Evolutionary conservation across 2,797 vertebrate species (phyloP), one percentile per base, ranked within the genome.

Genomic region (Sparidentex hasta): DNA sequence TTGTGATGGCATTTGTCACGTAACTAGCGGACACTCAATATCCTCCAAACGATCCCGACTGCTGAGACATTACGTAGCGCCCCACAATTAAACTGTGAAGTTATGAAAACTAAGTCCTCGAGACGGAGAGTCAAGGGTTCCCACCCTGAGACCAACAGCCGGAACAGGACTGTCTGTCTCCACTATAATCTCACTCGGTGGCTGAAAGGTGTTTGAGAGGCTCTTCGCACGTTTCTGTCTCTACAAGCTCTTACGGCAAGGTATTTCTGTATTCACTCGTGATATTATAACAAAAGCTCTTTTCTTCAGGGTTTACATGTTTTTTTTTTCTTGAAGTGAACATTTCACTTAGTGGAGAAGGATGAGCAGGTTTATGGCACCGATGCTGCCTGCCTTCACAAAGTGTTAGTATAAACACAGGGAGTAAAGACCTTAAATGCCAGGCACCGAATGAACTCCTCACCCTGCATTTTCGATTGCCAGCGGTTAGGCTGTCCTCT

Each of bases 61-160:
- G 17, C 17, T 57, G 48, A 33, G 61, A 47, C 27, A 41, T 71
- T 20, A 51, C 11, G 38, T 47, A 58, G 51, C 55, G 16, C 6
- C 25, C 52, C 65, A 69, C 51, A 23, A 2, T 77, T 74, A 69
- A 71, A 55, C 51, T 58, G 47, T 76, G 63, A 72, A 52, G 74
- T 75, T 88, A 67, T 64, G 51, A 81, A 83, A 87, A 80, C 73
- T 27, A 54, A 73, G 65, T 54, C 65, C 74, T 51, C 55, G 27
- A 63, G 27, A 33, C 33, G 38, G 50, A 78, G 55, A 69, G 77
- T 78, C 61, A 82, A 85, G 63, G 58, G 46, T 59, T 70, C 43
- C 61, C 66, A 61, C 43, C 63, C 38, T 41, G 48, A 52, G 61
- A 48, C 65, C 62, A 64, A 3, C 14, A 11, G 33, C 33, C 65